Evolutionary conservation across 92 coral and sea anemone genomes (phyloP).

Genomic region (Actinostola sp.): DNA sequence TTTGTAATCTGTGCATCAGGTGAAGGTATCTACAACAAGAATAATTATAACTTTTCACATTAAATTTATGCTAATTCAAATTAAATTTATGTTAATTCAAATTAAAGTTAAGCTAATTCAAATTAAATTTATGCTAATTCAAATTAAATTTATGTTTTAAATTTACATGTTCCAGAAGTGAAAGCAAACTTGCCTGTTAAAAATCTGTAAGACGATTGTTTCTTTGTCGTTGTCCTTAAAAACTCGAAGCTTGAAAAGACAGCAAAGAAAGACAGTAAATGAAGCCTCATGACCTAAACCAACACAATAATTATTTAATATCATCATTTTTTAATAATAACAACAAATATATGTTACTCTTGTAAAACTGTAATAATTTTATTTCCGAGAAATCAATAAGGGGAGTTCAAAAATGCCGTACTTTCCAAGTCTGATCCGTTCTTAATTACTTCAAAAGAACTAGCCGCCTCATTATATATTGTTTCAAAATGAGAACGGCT

Average conservation of each 20-base stretch:
- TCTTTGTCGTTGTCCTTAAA: constrained; percentile 70
- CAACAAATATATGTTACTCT: no score
- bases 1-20: constrained; percentile 88
- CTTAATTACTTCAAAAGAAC: no score
- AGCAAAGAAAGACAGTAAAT: constrained; percentile 82
- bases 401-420: no score
- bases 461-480: no score
- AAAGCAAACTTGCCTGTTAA: constrained; percentile 87
- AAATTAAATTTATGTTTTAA: not conserved
- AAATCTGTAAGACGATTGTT: constrained; percentile 81
- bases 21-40: constrained; percentile 67
- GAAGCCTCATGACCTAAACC: constrained; percentile 88
- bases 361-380: no score
- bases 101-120: not conserved
- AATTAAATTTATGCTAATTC: not conserved
- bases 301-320: not conserved
- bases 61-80: not conserved
- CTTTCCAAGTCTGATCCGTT: no score
- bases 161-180: no score
- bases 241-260: constrained; percentile 85
- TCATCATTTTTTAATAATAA: not conserved
- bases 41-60: not conserved
- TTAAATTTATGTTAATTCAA: not conserved
- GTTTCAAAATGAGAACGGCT: no score
- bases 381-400: no score